Evolutionary conservation across 2,888 invertebrate genomes (phyloP).

Genomic region (Calliphora vomitoria): DNA sequence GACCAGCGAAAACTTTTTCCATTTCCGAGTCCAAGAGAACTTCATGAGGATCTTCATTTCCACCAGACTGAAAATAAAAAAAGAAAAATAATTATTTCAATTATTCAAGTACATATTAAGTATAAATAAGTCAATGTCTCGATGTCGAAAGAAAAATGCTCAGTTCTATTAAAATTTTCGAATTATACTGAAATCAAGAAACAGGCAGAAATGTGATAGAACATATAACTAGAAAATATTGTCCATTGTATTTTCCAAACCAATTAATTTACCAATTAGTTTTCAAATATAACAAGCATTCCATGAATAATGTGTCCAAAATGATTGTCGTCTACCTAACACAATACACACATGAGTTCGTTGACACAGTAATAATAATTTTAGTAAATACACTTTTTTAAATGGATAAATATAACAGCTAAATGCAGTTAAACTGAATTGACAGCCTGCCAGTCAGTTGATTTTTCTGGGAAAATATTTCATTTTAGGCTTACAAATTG

Average conservation of each 20-base stretch:
- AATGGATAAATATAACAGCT: neutral
- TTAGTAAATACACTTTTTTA: no score
- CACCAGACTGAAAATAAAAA: slow-evolving; percentile 81
- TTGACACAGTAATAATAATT: neutral
- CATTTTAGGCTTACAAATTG: neutral
- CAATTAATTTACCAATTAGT: no score
- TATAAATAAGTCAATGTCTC: no score
- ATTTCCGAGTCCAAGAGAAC: slow-evolving; percentile 94
- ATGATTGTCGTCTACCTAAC: neutral
- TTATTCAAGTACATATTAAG: no score
- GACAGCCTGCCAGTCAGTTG: neutral
- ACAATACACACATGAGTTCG: neutral
- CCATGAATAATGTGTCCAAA: neutral
- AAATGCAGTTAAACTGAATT: neutral
- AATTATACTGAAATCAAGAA: no score
- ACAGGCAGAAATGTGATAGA: no score
- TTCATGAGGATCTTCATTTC: slow-evolving; percentile 88
- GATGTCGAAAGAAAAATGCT: no score
- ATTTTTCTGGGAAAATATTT: neutral
- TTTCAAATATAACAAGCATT: slow-evolving; percentile 1
- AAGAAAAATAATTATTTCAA: neutral
- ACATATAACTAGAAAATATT: neutral
- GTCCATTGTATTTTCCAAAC: neutral
- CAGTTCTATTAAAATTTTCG: no score
- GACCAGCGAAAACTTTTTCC: slow-evolving; percentile 93